Evolutionary conservation across 2,113 vertebrate species (phyloP), one percentile per base, ranked within the genome.

Genomic region (Anhinga rufa): DNA sequence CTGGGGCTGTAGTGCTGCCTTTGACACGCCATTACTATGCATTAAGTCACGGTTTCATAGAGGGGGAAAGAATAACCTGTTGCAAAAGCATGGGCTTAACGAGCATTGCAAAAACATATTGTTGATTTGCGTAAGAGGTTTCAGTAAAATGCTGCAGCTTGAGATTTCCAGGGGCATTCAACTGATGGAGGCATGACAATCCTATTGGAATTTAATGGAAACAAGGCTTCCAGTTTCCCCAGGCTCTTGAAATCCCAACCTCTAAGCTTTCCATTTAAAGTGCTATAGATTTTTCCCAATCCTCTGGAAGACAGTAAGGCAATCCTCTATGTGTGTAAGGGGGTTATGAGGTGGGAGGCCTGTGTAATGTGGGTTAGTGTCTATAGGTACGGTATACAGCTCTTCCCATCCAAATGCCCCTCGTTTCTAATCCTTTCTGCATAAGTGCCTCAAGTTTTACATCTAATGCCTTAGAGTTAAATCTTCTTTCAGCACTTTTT

Each of bases 1-100:
- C 25, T 0, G 31, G 90, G 65, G 62, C 83, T 86, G 91, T 82
- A 92, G 78, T 14, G 40, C 80, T 94, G 70, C 89, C 80, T 95
- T 86, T 94, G 89, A 97, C 55, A 25, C 88, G 93, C 88, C 90
- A 93, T 93, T 95, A 93, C 92, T 90, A 75, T 86, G 78, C 69
- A 46, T 66, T 95, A 95, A 95, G 88, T 93, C 93, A 94, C 15
- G 0, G 68, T 85, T 94, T 95, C 91, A 77, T 16, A 58, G 57
- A 72, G 20, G 44, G 72, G 65, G 32, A 24, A 66, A 87, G n/a
- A 72, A 92, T 38, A 93, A 91, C 28, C 8, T 65, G 52, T 91
- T 77, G 64, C 76, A 82, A 78, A 89, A 91, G 40, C 2, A 0
- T 21, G 28, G 36, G 55, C 2, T 17, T 83, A 70, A 91, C 1